Conservation (phyloP, 2,888 invertebrate genomes). For the Cephus pulcher region DNA sequence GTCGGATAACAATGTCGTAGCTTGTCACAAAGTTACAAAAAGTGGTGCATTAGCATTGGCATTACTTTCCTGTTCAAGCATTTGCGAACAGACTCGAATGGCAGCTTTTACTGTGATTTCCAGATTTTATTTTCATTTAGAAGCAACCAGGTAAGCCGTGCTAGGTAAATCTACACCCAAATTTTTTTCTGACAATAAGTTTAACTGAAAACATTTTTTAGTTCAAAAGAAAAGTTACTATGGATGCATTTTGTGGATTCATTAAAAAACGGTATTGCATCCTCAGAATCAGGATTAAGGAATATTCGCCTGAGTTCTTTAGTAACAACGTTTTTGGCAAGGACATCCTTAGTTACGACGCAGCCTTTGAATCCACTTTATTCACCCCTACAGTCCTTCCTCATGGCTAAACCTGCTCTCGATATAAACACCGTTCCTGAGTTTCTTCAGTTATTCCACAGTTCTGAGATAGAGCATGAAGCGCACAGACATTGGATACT, state of each 20-base stretch:
- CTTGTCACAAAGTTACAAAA: slow-evolving; percentile 77
- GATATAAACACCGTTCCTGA: slow-evolving; percentile 88
- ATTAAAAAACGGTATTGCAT: slow-evolving; percentile 73
- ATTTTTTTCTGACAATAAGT: background rate
- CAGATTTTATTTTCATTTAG: slow-evolving; percentile 80
- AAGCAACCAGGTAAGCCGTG: slow-evolving; percentile 73
- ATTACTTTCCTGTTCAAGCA: slow-evolving; percentile 78
- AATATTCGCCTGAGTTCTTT: slow-evolving; percentile 69
- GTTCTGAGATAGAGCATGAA: slow-evolving; percentile 77
- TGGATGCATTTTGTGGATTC: slow-evolving; percentile 78
- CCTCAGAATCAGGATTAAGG: slow-evolving; percentile 35
- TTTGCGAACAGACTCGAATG: slow-evolving; percentile 75
- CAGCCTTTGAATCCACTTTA: slow-evolving; percentile 83
- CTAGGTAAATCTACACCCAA: background rate
- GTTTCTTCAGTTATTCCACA: slow-evolving; percentile 86
- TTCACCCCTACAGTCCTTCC: slow-evolving; percentile 80
- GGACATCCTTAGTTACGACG: slow-evolving; percentile 77
- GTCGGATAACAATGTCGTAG: slow-evolving; percentile 79
- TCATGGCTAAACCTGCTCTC: slow-evolving; percentile 81
- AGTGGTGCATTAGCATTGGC: slow-evolving; percentile 79
- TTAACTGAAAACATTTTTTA: slow-evolving; percentile 26
- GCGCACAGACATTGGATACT: slow-evolving; percentile 83
- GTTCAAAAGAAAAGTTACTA: slow-evolving; percentile 75
- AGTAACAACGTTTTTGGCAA: slow-evolving; percentile 78
- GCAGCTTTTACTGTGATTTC: slow-evolving; percentile 81